These are phyloP conservation scores for Octomys mimax DNA, from an alignment of 2,797 vertebrate genomes.

Conservation along the genomic window DNA sequence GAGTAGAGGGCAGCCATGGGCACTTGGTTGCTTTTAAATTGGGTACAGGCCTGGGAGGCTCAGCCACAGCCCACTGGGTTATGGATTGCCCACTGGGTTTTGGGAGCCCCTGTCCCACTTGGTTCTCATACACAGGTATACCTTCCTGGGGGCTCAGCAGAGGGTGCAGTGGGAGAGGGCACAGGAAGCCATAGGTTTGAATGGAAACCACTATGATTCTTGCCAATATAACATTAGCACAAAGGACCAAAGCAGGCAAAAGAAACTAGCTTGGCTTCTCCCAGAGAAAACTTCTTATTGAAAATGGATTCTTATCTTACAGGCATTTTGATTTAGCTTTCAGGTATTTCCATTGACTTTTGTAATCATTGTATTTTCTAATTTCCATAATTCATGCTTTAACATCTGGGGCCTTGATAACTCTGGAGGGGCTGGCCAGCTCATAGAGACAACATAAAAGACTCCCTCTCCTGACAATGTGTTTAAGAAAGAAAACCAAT, in stretches of 20 bases:
- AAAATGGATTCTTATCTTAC: not conserved
- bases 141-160: not conserved
- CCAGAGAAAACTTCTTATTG: not conserved
- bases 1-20: constrained; percentile 39
- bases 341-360: not conserved
- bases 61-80: not conserved
- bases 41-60: constrained; percentile 33
- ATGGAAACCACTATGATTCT: not conserved
- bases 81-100: not conserved
- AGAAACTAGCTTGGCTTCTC: not conserved
- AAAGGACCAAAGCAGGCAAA: not conserved
- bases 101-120: not conserved
- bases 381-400: not conserved
- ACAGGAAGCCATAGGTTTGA: not conserved
- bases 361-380: not conserved
- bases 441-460: not conserved
- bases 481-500: not conserved
- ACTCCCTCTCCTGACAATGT: not conserved
- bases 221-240: not conserved
- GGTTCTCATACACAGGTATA: not conserved
- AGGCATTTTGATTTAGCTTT: not conserved
- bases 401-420: not conserved
- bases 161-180: not conserved
- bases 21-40: constrained; percentile 54
- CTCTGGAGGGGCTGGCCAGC: not conserved